Base-by-base conservation (phyloP, 2,113 vertebrate species). In the Talpa occidentalis region DNA sequence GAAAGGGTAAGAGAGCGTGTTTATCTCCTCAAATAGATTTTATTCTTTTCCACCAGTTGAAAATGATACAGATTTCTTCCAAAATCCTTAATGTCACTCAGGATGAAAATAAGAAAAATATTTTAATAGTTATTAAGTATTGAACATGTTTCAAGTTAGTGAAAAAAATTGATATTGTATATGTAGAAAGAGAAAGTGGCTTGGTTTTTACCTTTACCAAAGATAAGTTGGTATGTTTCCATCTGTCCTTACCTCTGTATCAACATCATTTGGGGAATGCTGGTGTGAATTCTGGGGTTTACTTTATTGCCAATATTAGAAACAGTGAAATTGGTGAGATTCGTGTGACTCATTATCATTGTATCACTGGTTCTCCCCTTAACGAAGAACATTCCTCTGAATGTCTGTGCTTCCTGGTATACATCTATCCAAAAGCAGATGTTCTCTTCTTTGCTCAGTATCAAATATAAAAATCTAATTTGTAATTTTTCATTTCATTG, bases 391-490 rank as follows among this genome's bases (percentile, higher is more conserved):
- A 28, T 92, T 83, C 44, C 70, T 79, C 28, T 69, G 56, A 35
- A 60, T 52, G 74, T 88, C 10, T 62, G 52, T 97, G 30, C 19
- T 93, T 40, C 28, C 26, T 73, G 17, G 24, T 77, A n/a, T 70
- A 30, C 83, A 44, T 56, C 32, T 85, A 12, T 56, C 62, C 14
- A 64, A 95, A 95, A 80, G 73, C 28, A 88, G 28, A 32, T 94
- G 15, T 72, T 93, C 21, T 93, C 76, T 52, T 74, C 26, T 83
- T 70, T 84, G 54, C 21, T 80, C n/a, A 91, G 4, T 95, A 90
- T 74, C 62, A 95, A 84, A 92, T 91, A 52, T 74, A 94, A 92
- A 91, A 92, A 88, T 90, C 89, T 81, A 83, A 60, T 95, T 94
- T 73, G 12, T 78, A 32, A 59, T 72, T 84, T 95, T 93, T 90